A percentile compares a stretch with the other conserved stretches of the same genome.
Conservation (phyloP, 2,888 invertebrate genomes). For the Caenorhabditis wallacei region DNA sequence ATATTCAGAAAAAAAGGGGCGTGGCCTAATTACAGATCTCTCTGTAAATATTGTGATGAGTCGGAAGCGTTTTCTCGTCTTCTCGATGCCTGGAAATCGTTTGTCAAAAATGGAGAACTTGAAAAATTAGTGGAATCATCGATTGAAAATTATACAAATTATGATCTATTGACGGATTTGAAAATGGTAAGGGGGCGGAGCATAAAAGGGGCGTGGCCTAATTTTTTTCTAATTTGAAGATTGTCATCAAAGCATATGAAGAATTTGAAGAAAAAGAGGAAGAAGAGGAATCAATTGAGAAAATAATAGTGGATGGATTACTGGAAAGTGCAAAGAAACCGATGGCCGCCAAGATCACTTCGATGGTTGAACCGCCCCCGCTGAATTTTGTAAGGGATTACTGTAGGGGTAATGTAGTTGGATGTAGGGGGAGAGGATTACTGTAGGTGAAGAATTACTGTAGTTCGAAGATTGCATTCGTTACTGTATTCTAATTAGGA, state of each 20-base stretch:
- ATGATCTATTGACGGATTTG: conserved; percentile 53
- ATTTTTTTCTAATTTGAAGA: conserved; percentile 36
- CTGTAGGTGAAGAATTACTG: background rate
- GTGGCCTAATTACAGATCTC: background rate
- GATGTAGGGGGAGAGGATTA: background rate
- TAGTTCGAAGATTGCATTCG: too few species aligned
- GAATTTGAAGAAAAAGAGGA: conserved; percentile 22
- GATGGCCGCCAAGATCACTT: conserved; percentile 39
- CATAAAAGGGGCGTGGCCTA: too few species aligned
- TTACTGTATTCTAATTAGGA: too few species aligned
- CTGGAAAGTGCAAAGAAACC: conserved; percentile 57
- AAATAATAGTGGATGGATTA: conserved; percentile 55
- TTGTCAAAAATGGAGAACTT: conserved; percentile 54
- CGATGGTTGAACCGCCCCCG: conserved; percentile 61
- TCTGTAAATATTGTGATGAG: conserved; percentile 67
- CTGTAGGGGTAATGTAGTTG: background rate
- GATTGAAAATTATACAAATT: conserved; percentile 45
- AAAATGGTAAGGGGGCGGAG: conserved; percentile 32
- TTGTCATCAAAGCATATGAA: conserved; percentile 34
- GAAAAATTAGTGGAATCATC: conserved; percentile 36
- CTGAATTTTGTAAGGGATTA: conserved; percentile 54
- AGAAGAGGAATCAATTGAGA: conserved; percentile 58
- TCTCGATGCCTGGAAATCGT: conserved; percentile 62
- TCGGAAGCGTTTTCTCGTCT: conserved; percentile 47
- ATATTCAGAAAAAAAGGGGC: background rate